Base-by-base conservation (phyloP, 2,888 invertebrate genomes). In the Tachystola acroxantha region DNA sequence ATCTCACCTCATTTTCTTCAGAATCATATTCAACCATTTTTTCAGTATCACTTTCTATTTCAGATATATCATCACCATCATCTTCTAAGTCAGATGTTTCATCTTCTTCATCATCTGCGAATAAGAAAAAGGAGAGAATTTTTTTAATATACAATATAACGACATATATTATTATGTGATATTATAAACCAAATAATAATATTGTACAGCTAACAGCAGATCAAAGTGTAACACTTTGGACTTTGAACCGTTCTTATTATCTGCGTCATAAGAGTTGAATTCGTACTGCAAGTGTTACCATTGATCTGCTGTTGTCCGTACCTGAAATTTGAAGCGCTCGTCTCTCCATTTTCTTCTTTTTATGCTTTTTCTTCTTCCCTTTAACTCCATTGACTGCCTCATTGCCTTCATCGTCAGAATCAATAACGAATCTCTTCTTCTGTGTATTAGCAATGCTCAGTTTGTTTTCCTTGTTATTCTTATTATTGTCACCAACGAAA, bases 1-100 rank as follows among this genome's bases (percentile, higher is more conserved):
- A n/a, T 24, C 4, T 58, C 49, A 80, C 89, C 88, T 95, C 95
- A 73, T 95, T 95, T 73, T 95, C 95, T 66, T 95, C 95, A 0
- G 95, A 95, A 69, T 95, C 95, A 58, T 95, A 95, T 56, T 92
- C 93, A 2, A 93, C 84, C 40, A 87, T 73, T 36, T 72, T 70
- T 19, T 86, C 81, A 16, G 60, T 63, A 9, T 64, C 56, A 1
- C 74, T 71, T 37, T 71, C 68, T 3, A 64, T 45, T 33, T 71
- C 75, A 9, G 73, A 71, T 24, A 57, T 48, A 5, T 79, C 78
- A 1, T 78, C 68, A 24, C 78, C 78, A 6, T 65, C 68, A 37
- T 72, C 75, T 2, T 53, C 59, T 33, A 54, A 7, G 6, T 14
- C 26, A 7, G 6, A 40, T 20, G 58, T 40, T 14, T 72, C 67